These are phyloP conservation scores for Orthosia cruda DNA, from an alignment of 2,888 invertebrate genomes.

Conservation along the genomic window DNA sequence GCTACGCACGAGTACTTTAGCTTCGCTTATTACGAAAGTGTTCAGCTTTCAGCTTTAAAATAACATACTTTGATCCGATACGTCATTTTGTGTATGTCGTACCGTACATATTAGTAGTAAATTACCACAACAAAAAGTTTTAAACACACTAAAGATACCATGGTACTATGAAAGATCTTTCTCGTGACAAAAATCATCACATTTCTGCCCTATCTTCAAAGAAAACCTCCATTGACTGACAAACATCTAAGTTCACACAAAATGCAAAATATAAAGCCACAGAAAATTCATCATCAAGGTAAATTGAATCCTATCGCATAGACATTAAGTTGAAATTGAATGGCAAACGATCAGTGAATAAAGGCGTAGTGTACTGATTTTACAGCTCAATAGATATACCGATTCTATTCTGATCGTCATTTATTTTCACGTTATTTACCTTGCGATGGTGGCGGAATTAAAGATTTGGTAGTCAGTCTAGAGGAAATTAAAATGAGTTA, in stretches of 20 bases:
- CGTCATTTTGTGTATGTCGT: no score
- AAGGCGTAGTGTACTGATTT: conserved; percentile 51
- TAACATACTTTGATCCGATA: no score
- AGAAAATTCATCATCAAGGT: conserved; percentile 17
- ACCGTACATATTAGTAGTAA: no score
- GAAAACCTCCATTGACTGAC: conserved; percentile 8
- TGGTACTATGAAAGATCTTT: background rate
- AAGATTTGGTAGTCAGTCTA: background rate
- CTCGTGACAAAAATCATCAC: background rate
- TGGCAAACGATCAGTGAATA: conserved; percentile 20
- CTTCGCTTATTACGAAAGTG: background rate
- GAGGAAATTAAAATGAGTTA: background rate
- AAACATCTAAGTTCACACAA: conserved; percentile 18
- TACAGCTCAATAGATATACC: conserved; percentile 53
- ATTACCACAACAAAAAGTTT: no score
- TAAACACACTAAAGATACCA: no score
- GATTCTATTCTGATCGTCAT: conserved; percentile 44
- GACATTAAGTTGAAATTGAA: conserved; percentile 56
- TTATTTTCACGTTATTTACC: conserved; percentile 33
- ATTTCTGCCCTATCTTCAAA: background rate
- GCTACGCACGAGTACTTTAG: background rate
- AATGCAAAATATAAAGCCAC: conserved; percentile 49
- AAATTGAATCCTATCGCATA: conserved; percentile 52
- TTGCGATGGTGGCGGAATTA: background rate
- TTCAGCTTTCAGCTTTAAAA: no score